Base-by-base conservation (phyloP, 2,888 invertebrate species). In the Mimas tiliae region DNA sequence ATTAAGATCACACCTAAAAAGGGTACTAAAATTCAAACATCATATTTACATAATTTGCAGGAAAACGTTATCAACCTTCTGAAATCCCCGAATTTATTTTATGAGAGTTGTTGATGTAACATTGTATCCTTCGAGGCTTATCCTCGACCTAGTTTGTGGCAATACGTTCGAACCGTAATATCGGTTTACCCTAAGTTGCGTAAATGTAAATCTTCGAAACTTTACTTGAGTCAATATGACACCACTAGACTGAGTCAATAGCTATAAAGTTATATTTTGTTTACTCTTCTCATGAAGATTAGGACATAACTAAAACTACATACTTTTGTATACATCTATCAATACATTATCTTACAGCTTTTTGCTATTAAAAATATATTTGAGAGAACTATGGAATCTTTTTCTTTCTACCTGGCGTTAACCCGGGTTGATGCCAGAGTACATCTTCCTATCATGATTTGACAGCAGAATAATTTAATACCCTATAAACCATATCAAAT, bases 131-230 rank as follows among this genome's bases (percentile, higher is more conserved):
- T 65, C 47, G 58, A 66, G 42, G 16, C 42, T 42, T 58, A 42
- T 12, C 58, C 58, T 58, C 58, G 58, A 58, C 58, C 58, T 16
- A 16, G 58, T 58, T 58, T 50, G 50, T 9, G 19, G 42, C 38
- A 64, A 64, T 47, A 50, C 50, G 27, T 58, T 65, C 65, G 51
- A 62, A 67, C 62, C 53, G 69, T 69, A 68, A 64, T 67, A 52
- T 68, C 69, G 70, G 72, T 73, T 73, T 70, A 72, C 71, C 70
- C 71, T 67, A 62, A 58, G 62, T 69, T 71, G 66, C 68, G 67
- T 65, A 21, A 42, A 11, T 38, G 34, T 16, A 12, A 58, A 42
- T 42, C 34, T 42, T 45, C 11, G 14, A 45, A 45, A 14, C 45
- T 11, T 45, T 45, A 45, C 14, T 11, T 12, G 12, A 45, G 14